Conservation (phyloP, 2,797 vertebrate species). For the Ctenopoma multispine region DNA sequence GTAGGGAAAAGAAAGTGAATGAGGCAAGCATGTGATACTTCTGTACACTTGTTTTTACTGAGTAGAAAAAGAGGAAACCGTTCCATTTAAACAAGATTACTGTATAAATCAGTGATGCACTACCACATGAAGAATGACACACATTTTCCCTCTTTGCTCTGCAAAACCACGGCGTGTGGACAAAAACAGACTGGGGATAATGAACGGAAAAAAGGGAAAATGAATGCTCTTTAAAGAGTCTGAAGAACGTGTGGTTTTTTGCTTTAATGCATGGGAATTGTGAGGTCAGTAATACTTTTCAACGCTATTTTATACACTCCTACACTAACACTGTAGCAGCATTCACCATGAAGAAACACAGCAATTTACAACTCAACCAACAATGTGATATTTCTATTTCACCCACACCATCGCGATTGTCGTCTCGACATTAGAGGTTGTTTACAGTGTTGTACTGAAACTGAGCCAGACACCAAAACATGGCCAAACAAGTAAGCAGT, state of each 20-base stretch:
- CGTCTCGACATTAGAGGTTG: constrained; percentile 39
- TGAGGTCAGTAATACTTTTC: neutral
- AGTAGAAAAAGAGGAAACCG: constrained; percentile 24
- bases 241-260: neutral
- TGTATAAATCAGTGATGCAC: constrained; percentile 46
- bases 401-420: constrained; percentile 12
- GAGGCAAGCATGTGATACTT: constrained; percentile 37
- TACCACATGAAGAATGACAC: constrained; percentile 36
- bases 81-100: constrained; percentile 37
- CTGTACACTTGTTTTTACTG: constrained; percentile 35
- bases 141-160: constrained; percentile 54
- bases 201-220: constrained; percentile 43
- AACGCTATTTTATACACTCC: neutral
- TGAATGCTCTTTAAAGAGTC: constrained; percentile 44
- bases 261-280: constrained; percentile 3
- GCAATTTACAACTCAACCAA: constrained; percentile 5
- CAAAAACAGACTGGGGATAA: constrained; percentile 47
- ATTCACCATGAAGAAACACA: constrained; percentile 3
- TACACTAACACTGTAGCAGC: too few relatives aligned
- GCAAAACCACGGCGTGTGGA: constrained; percentile 50
- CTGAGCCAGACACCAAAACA: constrained; percentile 37
- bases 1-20: constrained; percentile 15
- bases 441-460: constrained; percentile 54
- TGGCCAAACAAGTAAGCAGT: constrained; percentile 50
- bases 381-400: constrained; percentile 30